Percentiles rank a stretch among this genome's conserved stretches.
phyloP scores from a whole-genome alignment of 2,888 invertebrate genomes.

The Amblyjoppa fuscipennis region DNA sequence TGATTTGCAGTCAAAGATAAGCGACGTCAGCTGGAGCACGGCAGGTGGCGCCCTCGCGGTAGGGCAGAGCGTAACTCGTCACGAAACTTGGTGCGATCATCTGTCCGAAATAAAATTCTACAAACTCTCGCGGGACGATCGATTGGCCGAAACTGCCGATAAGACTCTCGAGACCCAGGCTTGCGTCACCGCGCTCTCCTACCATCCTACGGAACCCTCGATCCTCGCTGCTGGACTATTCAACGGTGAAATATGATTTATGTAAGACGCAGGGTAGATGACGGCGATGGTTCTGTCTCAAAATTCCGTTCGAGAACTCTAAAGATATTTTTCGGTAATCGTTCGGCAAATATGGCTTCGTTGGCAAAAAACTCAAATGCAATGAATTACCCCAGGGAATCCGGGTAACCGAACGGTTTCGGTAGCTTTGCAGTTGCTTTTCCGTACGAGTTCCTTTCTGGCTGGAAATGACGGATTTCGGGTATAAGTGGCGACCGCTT shows the following conservation, averaged over 20 bases:
- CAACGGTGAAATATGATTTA: constrained; percentile 76
- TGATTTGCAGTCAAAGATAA: constrained; percentile 79
- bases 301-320: neutral
- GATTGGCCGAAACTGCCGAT: constrained; percentile 73
- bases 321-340: neutral
- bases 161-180: constrained; percentile 81
- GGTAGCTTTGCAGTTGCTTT: too few relatives aligned
- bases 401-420: too few relatives aligned
- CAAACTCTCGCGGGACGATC: constrained; percentile 77
- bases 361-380: too few relatives aligned
- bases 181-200: constrained; percentile 85
- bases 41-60: constrained; percentile 81
- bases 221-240: constrained; percentile 85
- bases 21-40: constrained; percentile 81
- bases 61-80: constrained; percentile 76
- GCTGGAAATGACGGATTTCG: too few relatives aligned
- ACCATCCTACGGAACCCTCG: constrained; percentile 86
- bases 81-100: constrained; percentile 82
- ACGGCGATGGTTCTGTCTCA: neutral
- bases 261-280: constrained; percentile 1
- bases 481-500: too few relatives aligned
- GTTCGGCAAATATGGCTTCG: too few relatives aligned
- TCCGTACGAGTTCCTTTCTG: too few relatives aligned
- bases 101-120: constrained; percentile 80
- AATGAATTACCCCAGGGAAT: too few relatives aligned